Conservation (phyloP, 2,888 invertebrate genomes). For the Drosophila macrothrix region DNA sequence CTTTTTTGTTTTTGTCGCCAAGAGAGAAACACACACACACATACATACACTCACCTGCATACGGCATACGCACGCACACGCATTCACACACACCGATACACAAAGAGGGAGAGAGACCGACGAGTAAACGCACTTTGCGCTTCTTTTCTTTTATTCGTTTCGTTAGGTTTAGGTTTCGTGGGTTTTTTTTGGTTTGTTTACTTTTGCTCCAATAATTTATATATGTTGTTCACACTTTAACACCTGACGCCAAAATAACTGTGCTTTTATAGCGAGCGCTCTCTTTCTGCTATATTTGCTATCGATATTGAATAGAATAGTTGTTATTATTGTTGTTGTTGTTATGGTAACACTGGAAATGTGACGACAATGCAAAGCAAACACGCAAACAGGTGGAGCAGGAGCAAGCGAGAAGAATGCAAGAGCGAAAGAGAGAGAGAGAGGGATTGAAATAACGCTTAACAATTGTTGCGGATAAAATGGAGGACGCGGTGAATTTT, state of each 20-base stretch:
- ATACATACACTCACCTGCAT: slow-evolving; percentile 33
- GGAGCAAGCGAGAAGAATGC: slow-evolving; percentile 26
- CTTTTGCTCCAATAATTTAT: slow-evolving; percentile 57
- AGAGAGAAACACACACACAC: slow-evolving; percentile 40
- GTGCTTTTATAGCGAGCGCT: slow-evolving; percentile 47
- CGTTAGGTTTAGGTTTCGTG: slow-evolving; percentile 40
- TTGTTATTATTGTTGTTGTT: slow-evolving; percentile 47
- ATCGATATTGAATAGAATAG: slow-evolving; percentile 60
- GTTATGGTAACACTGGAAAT: slow-evolving; percentile 49
- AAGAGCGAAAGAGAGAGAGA: slow-evolving; percentile 13
- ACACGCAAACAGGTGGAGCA: slow-evolving; percentile 68
- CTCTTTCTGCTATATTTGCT: slow-evolving; percentile 58
- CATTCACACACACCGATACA: slow-evolving; percentile 21
- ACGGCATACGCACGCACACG: slow-evolving; percentile 40
- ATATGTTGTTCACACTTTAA: slow-evolving; percentile 66
- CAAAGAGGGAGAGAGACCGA: slow-evolving; percentile 16
- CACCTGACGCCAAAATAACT: slow-evolving; percentile 69
- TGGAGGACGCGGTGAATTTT: slow-evolving; percentile 7
- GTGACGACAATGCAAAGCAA: slow-evolving; percentile 33
- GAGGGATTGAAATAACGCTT: slow-evolving; percentile 13
- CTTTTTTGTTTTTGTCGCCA: slow-evolving; percentile 59
- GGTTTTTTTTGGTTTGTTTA: slow-evolving; percentile 60
- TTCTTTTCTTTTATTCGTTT: slow-evolving; percentile 36
- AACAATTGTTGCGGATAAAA: slow-evolving; percentile 28
- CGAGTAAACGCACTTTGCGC: slow-evolving; percentile 57